Percentiles rank a stretch among this genome's conserved stretches.
Conservation (phyloP, 2,888 invertebrate species). For the Athalia cordata region DNA sequence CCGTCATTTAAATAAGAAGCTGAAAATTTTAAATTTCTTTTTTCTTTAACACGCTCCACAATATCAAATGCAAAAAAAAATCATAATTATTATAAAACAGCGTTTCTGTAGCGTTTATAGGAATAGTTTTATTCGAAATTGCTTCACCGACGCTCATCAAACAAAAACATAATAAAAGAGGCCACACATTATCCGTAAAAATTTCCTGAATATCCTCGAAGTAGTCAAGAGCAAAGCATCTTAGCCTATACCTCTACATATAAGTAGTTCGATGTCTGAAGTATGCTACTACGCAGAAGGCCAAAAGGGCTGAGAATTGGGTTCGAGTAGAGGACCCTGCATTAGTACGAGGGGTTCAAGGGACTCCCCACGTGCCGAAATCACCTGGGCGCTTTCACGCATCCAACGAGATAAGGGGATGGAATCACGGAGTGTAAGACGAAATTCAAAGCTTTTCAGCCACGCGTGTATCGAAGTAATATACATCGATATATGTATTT, state of each 20-base stretch:
- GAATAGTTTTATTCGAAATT: too few relatives aligned
- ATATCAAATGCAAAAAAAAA: too few relatives aligned
- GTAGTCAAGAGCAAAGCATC: background rate
- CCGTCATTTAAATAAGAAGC: too few relatives aligned
- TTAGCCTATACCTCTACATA: background rate
- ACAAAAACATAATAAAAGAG: too few relatives aligned
- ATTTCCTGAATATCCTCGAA: too few relatives aligned
- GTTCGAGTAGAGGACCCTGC: background rate
- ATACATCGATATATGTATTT: background rate
- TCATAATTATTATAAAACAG: too few relatives aligned
- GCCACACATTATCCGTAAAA: too few relatives aligned
- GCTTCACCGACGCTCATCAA: too few relatives aligned
- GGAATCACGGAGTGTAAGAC: conserved; percentile 16
- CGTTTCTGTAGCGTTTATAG: too few relatives aligned
- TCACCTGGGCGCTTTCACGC: conserved; percentile 39
- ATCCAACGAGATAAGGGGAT: conserved; percentile 33
- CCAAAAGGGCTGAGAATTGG: conserved; percentile 1
- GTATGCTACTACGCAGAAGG: background rate
- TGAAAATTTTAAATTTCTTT: too few relatives aligned
- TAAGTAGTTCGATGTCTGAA: background rate
- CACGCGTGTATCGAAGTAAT: background rate
- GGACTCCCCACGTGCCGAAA: conserved; percentile 32
- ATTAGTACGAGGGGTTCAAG: background rate
- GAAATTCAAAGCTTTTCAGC: conserved; percentile 25
- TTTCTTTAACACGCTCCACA: too few relatives aligned